phyloP scores from a whole-genome alignment of 2,888 invertebrate genomes.

The Barypeithes pellucidus region DNA sequence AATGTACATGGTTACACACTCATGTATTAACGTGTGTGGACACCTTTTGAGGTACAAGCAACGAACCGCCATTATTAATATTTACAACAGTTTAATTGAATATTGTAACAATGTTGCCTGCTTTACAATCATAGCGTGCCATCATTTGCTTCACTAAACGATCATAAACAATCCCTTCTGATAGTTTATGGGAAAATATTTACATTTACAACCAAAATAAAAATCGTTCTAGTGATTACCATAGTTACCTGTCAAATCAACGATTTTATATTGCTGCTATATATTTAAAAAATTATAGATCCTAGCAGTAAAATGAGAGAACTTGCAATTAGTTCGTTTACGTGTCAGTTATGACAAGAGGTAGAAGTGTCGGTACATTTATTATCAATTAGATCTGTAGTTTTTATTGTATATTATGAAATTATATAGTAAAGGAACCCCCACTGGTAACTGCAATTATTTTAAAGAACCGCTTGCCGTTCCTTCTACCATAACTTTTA shows the following conservation, averaged over 20 bases:
- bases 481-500: no score
- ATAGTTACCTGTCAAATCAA: no score
- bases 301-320: background rate
- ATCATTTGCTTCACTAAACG: slow-evolving; percentile 21
- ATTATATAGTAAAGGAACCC: no score
- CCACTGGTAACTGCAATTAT: no score
- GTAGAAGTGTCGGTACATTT: no score
- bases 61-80: slow-evolving; percentile 2
- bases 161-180: slow-evolving; percentile 7
- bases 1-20: no score
- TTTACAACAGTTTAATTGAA: slow-evolving; percentile 21
- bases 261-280: background rate
- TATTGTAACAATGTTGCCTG: slow-evolving; percentile 15
- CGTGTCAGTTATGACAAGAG: no score
- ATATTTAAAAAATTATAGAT: background rate
- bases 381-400: no score
- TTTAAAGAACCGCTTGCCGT: no score
- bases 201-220: background rate
- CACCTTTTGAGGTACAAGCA: background rate
- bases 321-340: background rate
- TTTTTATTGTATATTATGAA: no score
- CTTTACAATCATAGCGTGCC: slow-evolving; percentile 18
- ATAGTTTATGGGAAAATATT: slow-evolving; percentile 18
- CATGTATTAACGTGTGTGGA: no score
- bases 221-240: background rate